Evolutionary conservation across 2,113 vertebrate genomes (phyloP).

Genomic region (Melanostigma gelatinosum): DNA sequence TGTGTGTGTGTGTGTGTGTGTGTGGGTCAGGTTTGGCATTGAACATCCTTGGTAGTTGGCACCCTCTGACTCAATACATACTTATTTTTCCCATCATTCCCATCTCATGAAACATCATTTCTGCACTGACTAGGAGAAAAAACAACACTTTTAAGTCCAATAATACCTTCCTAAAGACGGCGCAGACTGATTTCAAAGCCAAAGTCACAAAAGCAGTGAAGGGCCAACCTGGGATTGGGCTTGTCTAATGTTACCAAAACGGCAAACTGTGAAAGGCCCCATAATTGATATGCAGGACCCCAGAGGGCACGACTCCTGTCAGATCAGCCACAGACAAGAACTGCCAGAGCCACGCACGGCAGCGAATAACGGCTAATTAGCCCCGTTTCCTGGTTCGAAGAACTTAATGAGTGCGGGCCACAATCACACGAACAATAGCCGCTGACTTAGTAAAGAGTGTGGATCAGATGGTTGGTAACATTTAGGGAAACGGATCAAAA

Average conservation of each 20-base stretch:
- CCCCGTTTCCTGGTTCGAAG: slow-evolving; percentile 85
- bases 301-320: slow-evolving; percentile 83
- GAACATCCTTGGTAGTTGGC: background rate
- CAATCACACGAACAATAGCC: slow-evolving; percentile 78
- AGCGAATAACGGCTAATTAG: slow-evolving; percentile 82
- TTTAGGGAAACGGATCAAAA: slow-evolving; percentile 61
- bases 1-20: background rate
- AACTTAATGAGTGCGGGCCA: slow-evolving; percentile 81
- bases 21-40: background rate
- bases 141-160: background rate
- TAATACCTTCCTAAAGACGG: slow-evolving; percentile 8
- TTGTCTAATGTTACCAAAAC: slow-evolving; percentile 77
- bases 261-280: slow-evolving; percentile 67
- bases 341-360: slow-evolving; percentile 69
- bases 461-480: slow-evolving; percentile 63
- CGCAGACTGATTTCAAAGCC: slow-evolving; percentile 57
- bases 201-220: slow-evolving; percentile 35
- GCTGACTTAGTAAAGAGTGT: slow-evolving; percentile 60
- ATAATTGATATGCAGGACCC: slow-evolving; percentile 76
- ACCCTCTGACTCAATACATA: background rate
- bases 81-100: slow-evolving; percentile 11
- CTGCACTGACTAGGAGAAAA: background rate
- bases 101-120: slow-evolving; percentile 14
- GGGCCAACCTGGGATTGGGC: slow-evolving; percentile 66
- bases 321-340: slow-evolving; percentile 77